Evolutionary conservation across 2,797 vertebrate genomes (phyloP), one percentile per base, ranked within the genome.

Genomic region (Ambastaia sidthimunki): DNA sequence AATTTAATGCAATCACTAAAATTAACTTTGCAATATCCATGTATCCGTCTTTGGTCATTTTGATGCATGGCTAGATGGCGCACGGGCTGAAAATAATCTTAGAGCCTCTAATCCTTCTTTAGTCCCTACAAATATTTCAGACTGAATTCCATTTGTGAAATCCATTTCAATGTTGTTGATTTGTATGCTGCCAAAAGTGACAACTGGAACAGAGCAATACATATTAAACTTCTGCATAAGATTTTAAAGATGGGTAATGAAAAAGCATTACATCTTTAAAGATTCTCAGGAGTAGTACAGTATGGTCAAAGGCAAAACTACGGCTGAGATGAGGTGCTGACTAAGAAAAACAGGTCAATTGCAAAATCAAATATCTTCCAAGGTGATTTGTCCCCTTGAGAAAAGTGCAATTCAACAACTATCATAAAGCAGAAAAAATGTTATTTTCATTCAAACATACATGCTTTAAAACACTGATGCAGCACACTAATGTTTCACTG

Each of bases 51-150:
- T 19, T 28, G 4, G 28, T 28, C 28, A 28, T 28, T 28, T 19
- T 78, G 74, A 84, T 85, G 83, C 88, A 88, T 90, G 86, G 88
- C 79, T 80, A 85, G 87, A 85, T 78, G 84, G 65, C 55, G 85
- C 59, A 84, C 84, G 87, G 90, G 91, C 92, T 91, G 90, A 70
- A 81, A 91, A 89, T 89, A 65, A 90, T 89, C 87, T 88, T 87
- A 90, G 89, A 81, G 79, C 77, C 80, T 85, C 86, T 90, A 90
- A 92, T 92, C 89, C 48, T 83, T 63, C 80, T 78, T 68, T 44
- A 3, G 54, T 15, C 13, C 48, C 37, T 57, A n/a, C 69, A 70
- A 50, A 23, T 69, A 25, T 88, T 87, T 84, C 82, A 83, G 76
- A 85, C 23, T 71, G 66, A 87, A 89, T 90, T 90, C 52, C 85